Base-by-base conservation (phyloP, 2,113 vertebrate species). In the Okapia johnstoni region DNA sequence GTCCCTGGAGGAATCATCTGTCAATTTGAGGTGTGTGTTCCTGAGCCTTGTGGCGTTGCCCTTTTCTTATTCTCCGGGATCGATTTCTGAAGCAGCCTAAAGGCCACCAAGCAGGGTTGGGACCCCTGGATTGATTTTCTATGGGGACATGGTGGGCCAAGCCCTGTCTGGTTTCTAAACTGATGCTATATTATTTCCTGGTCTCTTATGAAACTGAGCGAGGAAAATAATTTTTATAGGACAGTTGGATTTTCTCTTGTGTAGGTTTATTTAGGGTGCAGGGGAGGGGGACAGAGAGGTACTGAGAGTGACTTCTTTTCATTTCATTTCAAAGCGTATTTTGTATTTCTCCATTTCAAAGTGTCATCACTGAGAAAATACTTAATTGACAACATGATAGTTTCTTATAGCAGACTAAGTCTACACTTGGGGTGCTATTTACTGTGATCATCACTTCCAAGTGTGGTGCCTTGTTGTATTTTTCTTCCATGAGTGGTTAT, bases 111-210 rank as follows among this genome's bases (percentile, higher is more conserved):
- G 81, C 92, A 95, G 55, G 92, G 93, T 33, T 97, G 89, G 86
- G 84, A 96, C 94, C 96, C 30, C 16, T 50, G 91, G 54, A 97
- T 97, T 93, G 97, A 97, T 97, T 98, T 98, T 94, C 91, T 84
- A 6, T 97, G 95, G 97, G 98, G 93, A 97, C 94, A 93, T 25
- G 90, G 92, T 76, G 70, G 96, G 63, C 89, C 28, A 30, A 85
- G 50, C 73, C 91, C 90, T 94, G 70, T 97, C 97, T 98, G 63
- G 83, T 94, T 96, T 98, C 96, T 96, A 94, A 98, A 96, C 63
- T n/a, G 91, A 96, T 94, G 96, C 79, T 94, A n/a, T 97, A 93
- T 97, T 97, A 95, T 98, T 96, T 97, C 91, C 94, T 95, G 93
- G 88, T 94, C 85, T 93, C 76, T 96, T 96, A 95, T 83, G 95